Evolutionary conservation across 2,888 invertebrate species (phyloP), one percentile per base, ranked within the genome.

Genomic region (Sarcophaga rosellei): DNA sequence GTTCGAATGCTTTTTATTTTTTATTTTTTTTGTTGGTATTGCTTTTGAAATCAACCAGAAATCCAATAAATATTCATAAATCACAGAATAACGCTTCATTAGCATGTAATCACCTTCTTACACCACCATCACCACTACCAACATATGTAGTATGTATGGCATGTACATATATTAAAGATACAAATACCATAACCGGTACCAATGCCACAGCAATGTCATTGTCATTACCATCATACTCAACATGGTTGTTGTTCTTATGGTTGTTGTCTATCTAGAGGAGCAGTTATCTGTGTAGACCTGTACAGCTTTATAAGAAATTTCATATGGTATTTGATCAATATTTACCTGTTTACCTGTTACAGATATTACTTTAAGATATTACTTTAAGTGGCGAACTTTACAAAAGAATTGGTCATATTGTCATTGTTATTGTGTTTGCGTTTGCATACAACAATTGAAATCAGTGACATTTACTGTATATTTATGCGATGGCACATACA

Each of bases 31-130:
- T 61, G 72, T 72, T 17, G 75, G 44, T 47, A 3, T 57, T 73
- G 57, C 44, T 73, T 63, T 77, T 61, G 69, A 57, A 77, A 66
- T 81, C 83, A 77, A 59, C 74, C 81, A 62, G 72, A 78, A 81
- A 78, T 86, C 53, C 74, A 84, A 86, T 83, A 83, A 84, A 86
- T 84, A 86, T 84, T 84, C 84, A 86, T 86, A 86, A 86, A 86
- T 86, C 86, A 86, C 78, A 78, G 78, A 78, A 84, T 75, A 86
- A 86, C 78, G 86, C 84, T 86, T 84, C 86, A 86, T 86, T 86
- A 84, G 86, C 81, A 75, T 86, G 78, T 66, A 84, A 81, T 81
- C 86, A 78, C 75, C 81, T 45, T 66, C 70, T 69, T 77, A 73
- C 45, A 47, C 82, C 68, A 68, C 65, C 69, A 72, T 57, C 15